These are phyloP conservation scores for Gadus macrocephalus DNA, from an alignment of 2,113 vertebrate species.

Conservation along the genomic window DNA sequence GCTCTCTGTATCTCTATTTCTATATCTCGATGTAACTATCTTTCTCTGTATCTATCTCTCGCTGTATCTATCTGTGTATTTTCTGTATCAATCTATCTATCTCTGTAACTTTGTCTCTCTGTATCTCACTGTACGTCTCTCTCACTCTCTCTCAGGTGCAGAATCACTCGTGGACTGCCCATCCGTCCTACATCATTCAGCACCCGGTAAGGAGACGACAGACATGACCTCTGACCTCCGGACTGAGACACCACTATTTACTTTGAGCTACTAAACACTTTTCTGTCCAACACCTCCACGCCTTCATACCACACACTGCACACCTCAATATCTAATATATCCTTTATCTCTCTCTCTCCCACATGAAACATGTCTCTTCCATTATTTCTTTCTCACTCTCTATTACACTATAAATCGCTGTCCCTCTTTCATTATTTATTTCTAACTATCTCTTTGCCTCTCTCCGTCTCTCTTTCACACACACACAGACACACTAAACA, in stretches of 20 bases:
- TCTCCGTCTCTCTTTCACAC: too few relatives aligned
- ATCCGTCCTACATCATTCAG: conserved; percentile 98
- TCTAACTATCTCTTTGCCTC: too few relatives aligned
- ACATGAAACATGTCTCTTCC: too few relatives aligned
- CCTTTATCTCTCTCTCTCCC: too few relatives aligned
- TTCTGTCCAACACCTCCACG: background rate
- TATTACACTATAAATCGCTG: too few relatives aligned
- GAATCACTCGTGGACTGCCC: conserved; percentile 97
- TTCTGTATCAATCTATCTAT: too few relatives aligned
- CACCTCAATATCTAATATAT: background rate
- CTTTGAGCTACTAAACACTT: background rate
- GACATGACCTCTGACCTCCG: background rate
- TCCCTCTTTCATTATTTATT: too few relatives aligned
- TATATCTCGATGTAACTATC: too few relatives aligned
- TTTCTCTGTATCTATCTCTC: conserved; percentile 8
- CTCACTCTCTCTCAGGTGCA: conserved; percentile 75
- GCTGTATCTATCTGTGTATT: background rate
- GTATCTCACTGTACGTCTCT: background rate
- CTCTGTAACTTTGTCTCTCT: too few relatives aligned
- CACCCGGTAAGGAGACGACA: conserved; percentile 85
- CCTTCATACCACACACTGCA: background rate
- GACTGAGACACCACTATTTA: background rate
- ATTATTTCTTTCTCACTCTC: too few relatives aligned
- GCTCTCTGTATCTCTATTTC: too few relatives aligned
- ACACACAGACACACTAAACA: too few relatives aligned